phyloP scores from a whole-genome alignment of 2,797 vertebrate species.

The Anisognathus igniventris region DNA sequence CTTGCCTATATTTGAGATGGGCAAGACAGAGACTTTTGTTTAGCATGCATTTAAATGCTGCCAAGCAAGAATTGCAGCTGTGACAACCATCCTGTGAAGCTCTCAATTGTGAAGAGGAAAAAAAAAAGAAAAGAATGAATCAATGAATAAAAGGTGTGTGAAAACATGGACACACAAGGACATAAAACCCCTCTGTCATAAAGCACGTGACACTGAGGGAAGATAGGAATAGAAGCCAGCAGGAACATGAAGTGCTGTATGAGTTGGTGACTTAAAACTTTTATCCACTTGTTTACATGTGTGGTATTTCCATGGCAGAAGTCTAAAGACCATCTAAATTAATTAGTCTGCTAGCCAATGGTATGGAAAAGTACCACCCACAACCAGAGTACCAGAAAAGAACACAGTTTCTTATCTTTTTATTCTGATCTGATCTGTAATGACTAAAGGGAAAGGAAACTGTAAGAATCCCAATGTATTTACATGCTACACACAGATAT shows the following conservation, averaged over 20 bases:
- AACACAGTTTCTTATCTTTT: not conserved
- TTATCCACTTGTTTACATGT: not conserved
- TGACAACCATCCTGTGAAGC: not conserved
- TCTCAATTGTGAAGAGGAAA: not conserved
- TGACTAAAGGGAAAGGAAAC: not conserved
- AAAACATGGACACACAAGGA: not conserved
- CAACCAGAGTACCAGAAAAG: not conserved
- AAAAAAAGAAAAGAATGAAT: not conserved
- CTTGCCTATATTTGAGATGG: conserved; percentile 49
- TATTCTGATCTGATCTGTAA: not conserved
- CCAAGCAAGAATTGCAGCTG: conserved; percentile 31
- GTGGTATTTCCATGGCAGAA: not conserved
- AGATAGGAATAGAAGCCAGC: not conserved
- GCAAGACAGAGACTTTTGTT: conserved; percentile 49
- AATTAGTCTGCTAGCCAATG: not conserved
- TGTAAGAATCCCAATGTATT: not conserved
- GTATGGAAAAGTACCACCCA: not conserved
- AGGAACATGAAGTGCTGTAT: not conserved
- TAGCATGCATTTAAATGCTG: conserved; percentile 49
- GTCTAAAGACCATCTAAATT: not conserved
- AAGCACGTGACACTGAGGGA: not conserved
- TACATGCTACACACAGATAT: not conserved
- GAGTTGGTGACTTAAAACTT: not conserved
- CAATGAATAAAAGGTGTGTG: not conserved
- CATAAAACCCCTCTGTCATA: not conserved